These are phyloP conservation scores for Poecilus cupreus DNA, from an alignment of 2,888 invertebrate species.

Conservation along the genomic window DNA sequence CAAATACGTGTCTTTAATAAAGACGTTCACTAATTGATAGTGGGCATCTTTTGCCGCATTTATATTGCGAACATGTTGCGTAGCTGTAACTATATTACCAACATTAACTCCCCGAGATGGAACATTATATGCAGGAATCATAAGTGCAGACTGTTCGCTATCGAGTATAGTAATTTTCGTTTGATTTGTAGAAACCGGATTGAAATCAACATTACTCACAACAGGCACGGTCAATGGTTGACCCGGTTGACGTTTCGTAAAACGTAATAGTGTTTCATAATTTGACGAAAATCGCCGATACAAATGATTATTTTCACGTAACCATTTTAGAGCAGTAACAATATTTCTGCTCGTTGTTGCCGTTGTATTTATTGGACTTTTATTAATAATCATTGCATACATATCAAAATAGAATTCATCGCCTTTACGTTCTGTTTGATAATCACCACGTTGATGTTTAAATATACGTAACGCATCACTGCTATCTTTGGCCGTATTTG, in stretches of 20 bases:
- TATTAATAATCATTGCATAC: neutral
- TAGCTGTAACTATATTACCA: neutral
- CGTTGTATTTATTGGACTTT: neutral
- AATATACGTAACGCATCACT: slow-evolving; percentile 31
- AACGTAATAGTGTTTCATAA: slow-evolving; percentile 1
- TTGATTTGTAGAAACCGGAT: neutral
- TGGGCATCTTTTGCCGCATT: neutral
- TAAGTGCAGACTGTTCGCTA: neutral
- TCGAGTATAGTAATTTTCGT: neutral
- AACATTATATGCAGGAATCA: neutral
- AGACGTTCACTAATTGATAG: neutral
- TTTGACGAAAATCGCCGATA: neutral
- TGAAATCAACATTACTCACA: neutral
- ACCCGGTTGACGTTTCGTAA: neutral
- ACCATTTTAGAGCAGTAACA: no score
- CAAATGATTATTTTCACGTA: slow-evolving; percentile 7
- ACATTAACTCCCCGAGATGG: neutral
- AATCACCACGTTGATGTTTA: no score
- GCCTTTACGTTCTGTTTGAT: neutral
- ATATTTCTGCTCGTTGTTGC: neutral
- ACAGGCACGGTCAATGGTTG: neutral
- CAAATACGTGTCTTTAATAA: neutral
- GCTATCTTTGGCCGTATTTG: neutral
- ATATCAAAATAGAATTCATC: neutral
- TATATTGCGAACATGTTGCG: neutral